These are phyloP conservation scores for Ceyx margarethae DNA, from an alignment of 2,113 vertebrate genomes.

Conservation along the genomic window DNA sequence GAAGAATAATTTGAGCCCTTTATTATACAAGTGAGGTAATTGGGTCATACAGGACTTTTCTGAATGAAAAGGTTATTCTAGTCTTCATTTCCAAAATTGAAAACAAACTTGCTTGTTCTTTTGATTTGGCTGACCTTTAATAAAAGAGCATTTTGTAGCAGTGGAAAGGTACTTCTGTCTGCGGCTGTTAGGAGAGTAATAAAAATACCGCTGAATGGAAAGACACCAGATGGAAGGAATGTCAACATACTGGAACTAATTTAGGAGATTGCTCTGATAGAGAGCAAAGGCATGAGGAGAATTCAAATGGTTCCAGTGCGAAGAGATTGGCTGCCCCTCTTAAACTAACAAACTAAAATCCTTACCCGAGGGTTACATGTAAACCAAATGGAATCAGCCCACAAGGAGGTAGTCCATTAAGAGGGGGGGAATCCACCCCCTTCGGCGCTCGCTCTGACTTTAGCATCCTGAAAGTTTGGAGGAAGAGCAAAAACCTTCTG, in stretches of 20 bases:
- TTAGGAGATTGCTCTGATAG: conserved; percentile 68
- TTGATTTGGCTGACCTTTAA: conserved; percentile 70
- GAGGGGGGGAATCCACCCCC: not conserved
- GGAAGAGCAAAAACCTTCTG: not conserved
- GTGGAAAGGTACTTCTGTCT: conserved; percentile 70
- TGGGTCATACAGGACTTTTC: conserved; percentile 41
- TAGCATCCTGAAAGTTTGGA: not conserved
- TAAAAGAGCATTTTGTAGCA: conserved; percentile 64
- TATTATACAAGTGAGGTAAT: conserved; percentile 30
- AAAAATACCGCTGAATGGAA: conserved; percentile 68
- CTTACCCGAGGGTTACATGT: conserved; percentile 58
- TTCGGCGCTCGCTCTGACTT: not conserved
- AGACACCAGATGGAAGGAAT: conserved; percentile 70
- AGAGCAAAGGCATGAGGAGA: conserved; percentile 68
- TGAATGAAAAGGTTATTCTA: conserved; percentile 62
- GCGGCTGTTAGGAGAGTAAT: conserved; percentile 66
- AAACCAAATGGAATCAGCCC: conserved; percentile 61
- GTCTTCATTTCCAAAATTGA: conserved; percentile 63
- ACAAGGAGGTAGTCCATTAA: conserved; percentile 28
- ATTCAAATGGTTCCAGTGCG: conserved; percentile 56
- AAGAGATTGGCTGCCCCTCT: conserved; percentile 52
- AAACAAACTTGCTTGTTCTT: conserved; percentile 40
- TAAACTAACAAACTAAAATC: conserved; percentile 69
- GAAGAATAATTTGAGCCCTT: conserved; percentile 23
- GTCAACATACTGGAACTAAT: conserved; percentile 73